phyloP scores from a whole-genome alignment of 2,113 vertebrate species.

The Lepidothrix coronata region DNA sequence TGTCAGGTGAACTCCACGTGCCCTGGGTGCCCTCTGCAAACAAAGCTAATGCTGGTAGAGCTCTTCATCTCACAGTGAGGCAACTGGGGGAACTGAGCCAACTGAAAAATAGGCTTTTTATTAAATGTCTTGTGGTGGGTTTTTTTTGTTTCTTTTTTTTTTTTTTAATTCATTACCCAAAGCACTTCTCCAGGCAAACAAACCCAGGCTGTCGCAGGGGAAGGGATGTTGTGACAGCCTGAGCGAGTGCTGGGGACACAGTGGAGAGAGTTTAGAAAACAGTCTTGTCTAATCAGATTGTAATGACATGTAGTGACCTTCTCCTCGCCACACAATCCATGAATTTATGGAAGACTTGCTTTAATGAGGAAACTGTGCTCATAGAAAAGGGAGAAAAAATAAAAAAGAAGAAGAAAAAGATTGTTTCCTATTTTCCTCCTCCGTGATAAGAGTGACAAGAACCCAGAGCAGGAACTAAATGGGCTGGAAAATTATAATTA shows the following conservation, averaged over 20 bases:
- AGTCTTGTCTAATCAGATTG: background rate
- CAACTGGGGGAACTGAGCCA: background rate
- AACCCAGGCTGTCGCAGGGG: accelerated
- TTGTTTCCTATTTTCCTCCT: background rate
- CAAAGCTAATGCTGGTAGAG: background rate
- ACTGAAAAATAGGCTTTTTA: background rate
- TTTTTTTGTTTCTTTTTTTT: background rate
- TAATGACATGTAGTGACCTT: background rate
- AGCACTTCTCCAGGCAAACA: background rate
- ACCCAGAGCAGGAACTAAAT: background rate
- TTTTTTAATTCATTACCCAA: background rate
- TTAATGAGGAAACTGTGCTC: background rate
- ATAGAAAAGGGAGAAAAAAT: background rate
- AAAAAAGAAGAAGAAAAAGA: background rate
- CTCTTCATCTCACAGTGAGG: background rate
- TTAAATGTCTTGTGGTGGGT: background rate
- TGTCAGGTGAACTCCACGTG: too few relatives aligned
- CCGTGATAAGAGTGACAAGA: background rate
- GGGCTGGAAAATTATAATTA: background rate
- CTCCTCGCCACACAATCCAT: background rate
- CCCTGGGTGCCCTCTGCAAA: background rate
- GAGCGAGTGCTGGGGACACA: background rate
- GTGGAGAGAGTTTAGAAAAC: background rate
- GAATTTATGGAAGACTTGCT: background rate
- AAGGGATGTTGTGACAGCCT: background rate